Percentiles rank a stretch among this genome's conserved stretches.
Conservation (phyloP, 2,797 vertebrate genomes). For the Characodon lateralis region DNA sequence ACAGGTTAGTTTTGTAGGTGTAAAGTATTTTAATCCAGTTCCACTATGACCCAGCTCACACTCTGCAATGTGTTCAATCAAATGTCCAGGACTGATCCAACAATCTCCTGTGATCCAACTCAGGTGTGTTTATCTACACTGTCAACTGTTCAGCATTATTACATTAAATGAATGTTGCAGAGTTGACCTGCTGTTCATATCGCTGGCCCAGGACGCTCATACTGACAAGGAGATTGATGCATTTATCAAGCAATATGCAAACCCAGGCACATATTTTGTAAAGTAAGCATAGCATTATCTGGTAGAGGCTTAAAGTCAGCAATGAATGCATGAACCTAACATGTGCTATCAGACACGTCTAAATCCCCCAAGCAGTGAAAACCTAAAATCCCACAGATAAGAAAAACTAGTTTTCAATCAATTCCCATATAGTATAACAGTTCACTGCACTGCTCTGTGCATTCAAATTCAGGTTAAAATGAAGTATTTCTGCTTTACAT, state of each 20-base stretch:
- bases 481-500: neutral
- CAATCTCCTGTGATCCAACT: slow-evolving; percentile 3
- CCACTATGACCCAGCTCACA: slow-evolving; percentile 4
- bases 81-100: neutral
- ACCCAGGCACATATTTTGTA: slow-evolving; percentile 25
- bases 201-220: slow-evolving; percentile 13
- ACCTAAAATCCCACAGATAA: too few species aligned
- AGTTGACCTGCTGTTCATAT: slow-evolving; percentile 19
- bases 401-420: too few species aligned
- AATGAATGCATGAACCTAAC: neutral
- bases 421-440: too few species aligned
- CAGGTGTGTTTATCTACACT: slow-evolving; percentile 28
- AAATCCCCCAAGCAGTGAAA: slow-evolving; percentile 2
- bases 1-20: neutral
- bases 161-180: slow-evolving; percentile 15
- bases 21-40: neutral
- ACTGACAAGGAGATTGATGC: slow-evolving; percentile 28
- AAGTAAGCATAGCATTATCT: slow-evolving; percentile 30
- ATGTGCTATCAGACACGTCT: neutral
- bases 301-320: slow-evolving; percentile 17
- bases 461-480: neutral
- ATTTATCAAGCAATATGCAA: slow-evolving; percentile 36
- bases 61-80: neutral
- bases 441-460: too few species aligned
- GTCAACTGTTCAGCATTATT: slow-evolving; percentile 16